Evolutionary conservation across 2,888 invertebrate species (phyloP), one percentile per base, ranked within the genome.

Genomic region (Apamea anceps): DNA sequence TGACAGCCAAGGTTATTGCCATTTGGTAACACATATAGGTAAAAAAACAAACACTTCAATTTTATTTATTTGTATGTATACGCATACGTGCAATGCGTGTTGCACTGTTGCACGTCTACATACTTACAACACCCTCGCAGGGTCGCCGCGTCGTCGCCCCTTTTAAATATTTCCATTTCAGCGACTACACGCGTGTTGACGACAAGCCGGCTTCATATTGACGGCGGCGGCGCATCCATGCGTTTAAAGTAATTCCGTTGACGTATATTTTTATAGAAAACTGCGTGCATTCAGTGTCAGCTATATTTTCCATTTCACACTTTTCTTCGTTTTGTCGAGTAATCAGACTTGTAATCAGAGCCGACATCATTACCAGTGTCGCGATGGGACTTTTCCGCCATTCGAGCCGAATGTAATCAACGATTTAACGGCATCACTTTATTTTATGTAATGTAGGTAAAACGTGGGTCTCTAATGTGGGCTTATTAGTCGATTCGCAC

Each of bases 151-250:
- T 48, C 74, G 74, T 63, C 72, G 48, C 72, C 71, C 73, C 75
- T 77, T 85, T 78, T 78, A 83, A 77, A 86, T 79, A 51, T 79
- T 79, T 86, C 81, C 86, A 84, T 79, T 73, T 84, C 77, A 86
- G 62, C 75, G 68, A 75, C 57, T 67, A 51, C 72, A 75, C 77
- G 76, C 75, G 65, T 77, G 68, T 67, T 70, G 75, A 70, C 86
- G 77, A 80, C 85, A 85, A 81, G 74, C 63, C 54, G 28, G 66
- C 72, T 81, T 71, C 75, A 72, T 65, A 80, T 80, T 65, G 72
- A 77, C 73, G 73, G 37, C 32, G 32, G 32, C 32, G 32, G 32
- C 77, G 87, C 81, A 86, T 79, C 65, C 81, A 80, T 76, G 81
- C 86, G 84, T 81, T 77, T 75, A 63, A 72, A 83, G 73, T 80